A percentile compares a stretch with the other conserved stretches of the same genome.
These are phyloP conservation scores for Hapalemur alaotrensis DNA, from an alignment of 2,797 vertebrate species.

Conservation along the genomic window DNA sequence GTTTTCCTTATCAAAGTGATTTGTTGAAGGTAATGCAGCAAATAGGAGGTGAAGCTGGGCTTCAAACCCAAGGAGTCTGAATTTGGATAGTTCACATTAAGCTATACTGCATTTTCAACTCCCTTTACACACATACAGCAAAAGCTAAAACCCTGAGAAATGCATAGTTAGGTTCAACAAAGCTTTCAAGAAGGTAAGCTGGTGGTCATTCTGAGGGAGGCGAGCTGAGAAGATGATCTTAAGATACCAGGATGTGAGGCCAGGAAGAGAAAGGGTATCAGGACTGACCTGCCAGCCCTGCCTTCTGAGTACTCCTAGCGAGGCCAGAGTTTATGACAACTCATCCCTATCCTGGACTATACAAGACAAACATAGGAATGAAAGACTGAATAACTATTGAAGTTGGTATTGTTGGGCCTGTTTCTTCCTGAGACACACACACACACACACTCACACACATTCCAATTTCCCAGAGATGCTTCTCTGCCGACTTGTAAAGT, in stretches of 20 bases:
- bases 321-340: neutral
- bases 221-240: neutral
- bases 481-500: neutral
- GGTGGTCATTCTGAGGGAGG: neutral
- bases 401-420: neutral
- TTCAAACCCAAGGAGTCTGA: constrained; percentile 4
- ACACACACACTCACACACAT: neutral
- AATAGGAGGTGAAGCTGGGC: neutral
- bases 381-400: neutral
- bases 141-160: neutral
- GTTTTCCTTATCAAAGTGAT: neutral
- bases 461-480: neutral
- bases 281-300: neutral
- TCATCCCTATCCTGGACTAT: neutral
- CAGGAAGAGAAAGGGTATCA: neutral
- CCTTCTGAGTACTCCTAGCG: neutral
- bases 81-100: neutral
- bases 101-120: neutral
- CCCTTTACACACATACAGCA: neutral
- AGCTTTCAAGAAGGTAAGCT: neutral
- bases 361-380: neutral
- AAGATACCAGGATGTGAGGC: neutral
- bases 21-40: constrained; percentile 6
- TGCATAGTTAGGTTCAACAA: neutral
- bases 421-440: neutral